Base-by-base conservation (phyloP, 2,113 vertebrate genomes). In the Sander vitreus region DNA sequence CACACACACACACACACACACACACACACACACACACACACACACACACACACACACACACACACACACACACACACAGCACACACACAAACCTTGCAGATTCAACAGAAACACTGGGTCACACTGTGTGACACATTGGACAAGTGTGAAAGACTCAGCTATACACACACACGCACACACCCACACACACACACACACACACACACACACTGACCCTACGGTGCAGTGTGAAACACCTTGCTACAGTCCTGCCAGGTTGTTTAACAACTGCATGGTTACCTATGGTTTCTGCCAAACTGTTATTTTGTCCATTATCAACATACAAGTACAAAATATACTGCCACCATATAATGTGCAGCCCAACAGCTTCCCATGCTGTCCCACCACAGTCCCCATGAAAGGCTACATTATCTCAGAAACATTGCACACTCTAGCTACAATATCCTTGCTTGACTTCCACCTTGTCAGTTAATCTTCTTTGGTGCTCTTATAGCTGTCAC, bases 131-230 rank as follows among this genome's bases (percentile, higher is more conserved):
- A 78, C 79, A 90, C 57, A 75, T 8, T 77, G 69, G 64, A 77
- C 69, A 68, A 76, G 89, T 87, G 92, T 90, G 86, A 92, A 92
- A 89, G 76, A 84, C 81, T 83, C 54, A 50, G 65, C 68, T 57
- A 50, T 68, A 2, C 39, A 39, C n/a, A 27, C 50, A 54, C n/a
- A 57, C 12, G 19, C 54, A 55, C 65, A 43, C 57, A 68, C 43
- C 48, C 60, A 43, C 74, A 63, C 45, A 67, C 74, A 77, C 57
- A 67, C 73, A 68, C 62, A 62, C 48, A 62, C 43, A 48, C 53
- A 30, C 80, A 57, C 50, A 68, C 59, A 76, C 58, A 63, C 45
- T 60, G 58, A 80, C 60, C 45, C 30, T 19, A 50, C 25, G 23
- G 21, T 59, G 30, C 12, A 11, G 90, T 87, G 91, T 92, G 80